Evolutionary conservation across 2,888 invertebrate species (phyloP).

Genomic region (Phyto melanocephala): DNA sequence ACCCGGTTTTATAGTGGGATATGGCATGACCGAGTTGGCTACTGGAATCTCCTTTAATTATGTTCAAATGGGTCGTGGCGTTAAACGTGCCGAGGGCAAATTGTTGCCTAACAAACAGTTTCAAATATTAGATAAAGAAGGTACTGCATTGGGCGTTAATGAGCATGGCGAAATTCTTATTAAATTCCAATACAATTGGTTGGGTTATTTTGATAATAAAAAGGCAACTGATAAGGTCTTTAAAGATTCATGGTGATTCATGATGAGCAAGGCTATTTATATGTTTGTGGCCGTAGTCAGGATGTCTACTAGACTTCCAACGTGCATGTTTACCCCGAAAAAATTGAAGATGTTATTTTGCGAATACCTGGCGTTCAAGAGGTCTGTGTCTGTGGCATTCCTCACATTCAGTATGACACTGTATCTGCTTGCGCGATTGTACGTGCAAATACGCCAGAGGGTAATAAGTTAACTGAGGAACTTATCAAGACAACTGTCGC

Average conservation of each 20-base stretch:
- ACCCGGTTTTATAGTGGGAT: constrained; percentile 69
- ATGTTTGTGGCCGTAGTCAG: constrained; percentile 71
- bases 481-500: constrained; percentile 68
- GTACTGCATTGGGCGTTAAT: constrained; percentile 69
- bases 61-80: constrained; percentile 57
- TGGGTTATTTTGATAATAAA: constrained; percentile 71
- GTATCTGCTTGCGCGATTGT: constrained; percentile 73
- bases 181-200: constrained; percentile 68
- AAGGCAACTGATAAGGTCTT: constrained; percentile 68
- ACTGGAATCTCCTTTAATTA: constrained; percentile 67
- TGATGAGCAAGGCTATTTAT: constrained; percentile 72
- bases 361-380: constrained; percentile 70
- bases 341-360: constrained; percentile 72
- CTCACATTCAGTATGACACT: constrained; percentile 69
- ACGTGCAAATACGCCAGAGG: constrained; percentile 63
- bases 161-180: constrained; percentile 72
- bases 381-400: constrained; percentile 73
- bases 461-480: constrained; percentile 59
- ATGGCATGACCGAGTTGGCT: constrained; percentile 72
- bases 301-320: constrained; percentile 73
- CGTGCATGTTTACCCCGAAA: constrained; percentile 72
- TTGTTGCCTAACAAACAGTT: constrained; percentile 68
- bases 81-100: constrained; percentile 70
- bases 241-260: constrained; percentile 70
- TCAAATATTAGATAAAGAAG: constrained; percentile 71